A percentile compares a stretch with the other conserved stretches of the same genome.
phyloP scores from a whole-genome alignment of 1,140 invertebrate species.

The Drosophila santomea region DNA sequence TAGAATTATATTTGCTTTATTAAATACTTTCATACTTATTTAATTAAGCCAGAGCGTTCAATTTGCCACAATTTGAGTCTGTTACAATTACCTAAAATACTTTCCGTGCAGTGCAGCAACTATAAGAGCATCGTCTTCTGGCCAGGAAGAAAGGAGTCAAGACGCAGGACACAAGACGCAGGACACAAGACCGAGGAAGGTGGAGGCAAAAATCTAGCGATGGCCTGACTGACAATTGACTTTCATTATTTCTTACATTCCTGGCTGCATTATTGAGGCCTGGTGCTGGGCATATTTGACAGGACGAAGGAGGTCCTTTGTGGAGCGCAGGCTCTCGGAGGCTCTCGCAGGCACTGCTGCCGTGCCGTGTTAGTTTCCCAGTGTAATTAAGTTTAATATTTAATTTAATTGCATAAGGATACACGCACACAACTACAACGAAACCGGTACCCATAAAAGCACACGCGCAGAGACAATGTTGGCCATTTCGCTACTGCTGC shows the following conservation, averaged over 20 bases:
- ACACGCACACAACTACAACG: slow-evolving; percentile 48
- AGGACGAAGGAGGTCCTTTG: slow-evolving; percentile 48
- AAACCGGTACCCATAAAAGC: slow-evolving; percentile 61
- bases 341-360: slow-evolving; percentile 7
- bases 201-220: slow-evolving; percentile 44
- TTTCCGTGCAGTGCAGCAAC: slow-evolving; percentile 7
- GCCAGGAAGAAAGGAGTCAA: slow-evolving; percentile 36
- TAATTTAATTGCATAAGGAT: slow-evolving; percentile 81
- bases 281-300: slow-evolving; percentile 71
- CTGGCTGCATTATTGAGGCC: slow-evolving; percentile 79
- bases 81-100: too few relatives aligned
- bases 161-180: slow-evolving; percentile 37
- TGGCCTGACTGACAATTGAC: slow-evolving; percentile 73
- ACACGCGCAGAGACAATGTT: slow-evolving; percentile 68
- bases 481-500: slow-evolving; percentile 45
- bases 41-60: too few relatives aligned
- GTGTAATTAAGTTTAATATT: slow-evolving; percentile 84
- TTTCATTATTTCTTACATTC: slow-evolving; percentile 82
- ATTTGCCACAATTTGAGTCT: background rate
- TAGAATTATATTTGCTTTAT: too few relatives aligned
- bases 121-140: slow-evolving; percentile 32
- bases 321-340: slow-evolving; percentile 1
- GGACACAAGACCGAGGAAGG: slow-evolving; percentile 12
- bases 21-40: too few relatives aligned
- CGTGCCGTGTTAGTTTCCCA: slow-evolving; percentile 71